Evolutionary conservation across 2,888 invertebrate genomes (phyloP), one percentile per base, ranked within the genome.

Genomic region (Lasioglossum leucozonium): DNA sequence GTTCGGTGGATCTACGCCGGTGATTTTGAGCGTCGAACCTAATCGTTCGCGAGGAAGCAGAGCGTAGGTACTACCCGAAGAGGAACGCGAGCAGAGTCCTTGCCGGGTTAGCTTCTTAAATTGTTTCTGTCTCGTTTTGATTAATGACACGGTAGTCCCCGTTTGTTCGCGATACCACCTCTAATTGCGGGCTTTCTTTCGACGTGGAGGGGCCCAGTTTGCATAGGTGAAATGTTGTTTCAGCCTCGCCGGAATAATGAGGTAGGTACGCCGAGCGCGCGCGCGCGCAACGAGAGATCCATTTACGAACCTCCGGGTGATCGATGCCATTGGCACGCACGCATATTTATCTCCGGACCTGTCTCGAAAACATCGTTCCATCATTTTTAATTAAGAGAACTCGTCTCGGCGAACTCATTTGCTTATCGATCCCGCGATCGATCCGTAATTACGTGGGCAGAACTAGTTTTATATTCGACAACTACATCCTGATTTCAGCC

Each of bases 301-400:
- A 72, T 88, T 89, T 89, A 83, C 77, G 81, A 79, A 40, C 44
- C 76, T 6, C 11, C 44, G 18, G 34, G 76, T 86, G 90, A 90
- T 90, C 91, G 88, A 90, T 90, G 85, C 82, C 84, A 84, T 82
- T 81, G 86, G 81, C 85, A 83, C 78, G 80, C 73, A 81, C 75
- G 77, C 74, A 75, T 79, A 82, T 75, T 84, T 86, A 81, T 87
- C 34, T 22, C 65, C 16, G 67, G 26, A 58, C 62, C 74, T 79
- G 79, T 82, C 79, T 72, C 78, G 72, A 88, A 78, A 82, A 55
- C 37, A 69, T 76, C 83, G 71, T 69, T 89, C 78, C 80, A 89
- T 91, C 90, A 91, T 91, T 91, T 90, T 90, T 91, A 91, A 91
- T 91, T 91, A 91, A 89, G 91, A 89, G 87, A 82, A 84, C 86